Evolutionary conservation across 1,140 invertebrate species (phyloP).

Genomic region (Akabosia matsudoensis): DNA sequence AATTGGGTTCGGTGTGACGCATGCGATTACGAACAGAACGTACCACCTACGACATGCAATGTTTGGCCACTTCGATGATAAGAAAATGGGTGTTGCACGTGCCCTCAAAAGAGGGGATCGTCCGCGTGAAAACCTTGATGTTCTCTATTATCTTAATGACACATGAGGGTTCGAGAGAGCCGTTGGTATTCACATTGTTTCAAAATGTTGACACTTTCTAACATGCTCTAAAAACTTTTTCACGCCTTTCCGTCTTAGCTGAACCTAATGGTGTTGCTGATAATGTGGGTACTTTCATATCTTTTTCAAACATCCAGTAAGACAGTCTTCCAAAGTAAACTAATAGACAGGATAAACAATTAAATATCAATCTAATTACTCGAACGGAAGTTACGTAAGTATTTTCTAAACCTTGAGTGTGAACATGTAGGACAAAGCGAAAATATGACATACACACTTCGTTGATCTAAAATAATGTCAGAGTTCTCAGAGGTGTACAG

Average conservation of each 20-base stretch:
- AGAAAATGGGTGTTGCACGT: neutral
- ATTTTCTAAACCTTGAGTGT: neutral
- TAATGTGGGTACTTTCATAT: neutral
- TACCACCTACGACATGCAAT: no score
- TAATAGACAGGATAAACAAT: neutral
- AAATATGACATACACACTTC: neutral
- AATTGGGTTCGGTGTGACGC: no score
- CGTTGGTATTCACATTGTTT: neutral
- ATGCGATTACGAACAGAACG: no score
- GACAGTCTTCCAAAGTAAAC: neutral
- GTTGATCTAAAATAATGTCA: no score
- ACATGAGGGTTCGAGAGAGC: neutral
- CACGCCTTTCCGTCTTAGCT: neutral
- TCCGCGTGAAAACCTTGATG: neutral
- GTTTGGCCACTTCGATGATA: no score
- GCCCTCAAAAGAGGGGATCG: neutral
- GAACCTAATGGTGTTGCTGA: neutral
- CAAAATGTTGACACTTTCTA: slow-evolving; percentile 5
- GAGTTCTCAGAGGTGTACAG: no score
- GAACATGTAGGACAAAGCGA: neutral
- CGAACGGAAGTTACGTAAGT: neutral
- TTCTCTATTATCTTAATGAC: neutral
- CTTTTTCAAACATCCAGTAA: neutral
- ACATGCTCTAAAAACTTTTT: neutral
- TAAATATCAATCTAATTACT: neutral